A percentile compares a stretch with the other conserved stretches of the same genome.
These are phyloP conservation scores for Drosophila recens DNA, from an alignment of 2,888 invertebrate genomes.

Conservation along the genomic window DNA sequence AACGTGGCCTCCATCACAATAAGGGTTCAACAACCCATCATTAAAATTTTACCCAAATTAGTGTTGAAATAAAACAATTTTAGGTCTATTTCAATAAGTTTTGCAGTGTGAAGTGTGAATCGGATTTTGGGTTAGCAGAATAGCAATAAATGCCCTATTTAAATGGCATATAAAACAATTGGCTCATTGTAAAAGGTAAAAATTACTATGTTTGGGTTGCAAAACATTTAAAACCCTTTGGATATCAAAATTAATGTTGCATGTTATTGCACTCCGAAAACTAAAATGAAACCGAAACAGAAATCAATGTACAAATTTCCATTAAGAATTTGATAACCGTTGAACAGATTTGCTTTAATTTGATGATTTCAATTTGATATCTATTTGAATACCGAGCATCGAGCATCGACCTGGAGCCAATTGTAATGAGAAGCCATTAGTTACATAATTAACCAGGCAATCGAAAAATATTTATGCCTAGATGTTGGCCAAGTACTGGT, in stretches of 20 bases:
- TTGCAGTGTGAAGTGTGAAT: conserved; percentile 42
- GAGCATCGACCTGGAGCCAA: not conserved
- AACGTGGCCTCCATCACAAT: conserved; percentile 24
- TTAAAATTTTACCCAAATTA: conserved; percentile 68
- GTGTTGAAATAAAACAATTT: conserved; percentile 76
- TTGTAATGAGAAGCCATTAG: conserved; percentile 23
- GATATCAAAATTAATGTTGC: conserved; percentile 28
- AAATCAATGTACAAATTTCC: not conserved
- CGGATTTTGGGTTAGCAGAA: conserved; percentile 51
- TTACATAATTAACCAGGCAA: conserved; percentile 21
- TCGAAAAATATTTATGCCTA: conserved; percentile 20
- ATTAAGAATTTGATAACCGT: conserved; percentile 7
- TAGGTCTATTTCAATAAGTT: conserved; percentile 56
- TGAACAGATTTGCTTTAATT: conserved; percentile 10
- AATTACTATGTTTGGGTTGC: not conserved
- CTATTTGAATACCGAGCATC: not conserved
- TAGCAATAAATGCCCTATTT: conserved; percentile 51
- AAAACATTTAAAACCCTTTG: conserved; percentile 9
- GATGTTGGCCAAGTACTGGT: conserved; percentile 7
- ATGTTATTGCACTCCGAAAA: conserved; percentile 6
- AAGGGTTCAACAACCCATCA: conserved; percentile 65
- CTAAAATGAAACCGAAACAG: not conserved
- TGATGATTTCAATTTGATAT: not conserved
- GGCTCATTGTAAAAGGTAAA: not conserved
- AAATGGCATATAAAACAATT: conserved; percentile 29